These are phyloP conservation scores for Drosophila borborema DNA, from an alignment of 2,888 invertebrate genomes.

Conservation along the genomic window DNA sequence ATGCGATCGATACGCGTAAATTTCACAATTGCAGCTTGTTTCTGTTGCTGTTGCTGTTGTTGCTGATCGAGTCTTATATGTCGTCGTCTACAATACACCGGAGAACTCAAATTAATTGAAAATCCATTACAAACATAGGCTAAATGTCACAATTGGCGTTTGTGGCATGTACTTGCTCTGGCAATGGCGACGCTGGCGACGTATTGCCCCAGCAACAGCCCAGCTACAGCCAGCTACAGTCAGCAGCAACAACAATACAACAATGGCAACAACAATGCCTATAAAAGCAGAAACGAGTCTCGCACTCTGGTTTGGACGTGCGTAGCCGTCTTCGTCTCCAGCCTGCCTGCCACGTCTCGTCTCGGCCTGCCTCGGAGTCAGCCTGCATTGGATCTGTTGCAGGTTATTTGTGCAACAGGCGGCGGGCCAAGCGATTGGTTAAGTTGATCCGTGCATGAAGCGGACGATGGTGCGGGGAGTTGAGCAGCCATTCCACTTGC, in stretches of 20 bases:
- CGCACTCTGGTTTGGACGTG: constrained; percentile 76
- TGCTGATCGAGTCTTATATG: constrained; percentile 70
- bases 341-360: constrained; percentile 8
- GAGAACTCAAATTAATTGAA: constrained; percentile 83
- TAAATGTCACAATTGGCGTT: constrained; percentile 83
- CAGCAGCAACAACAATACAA: constrained; percentile 44
- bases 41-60: constrained; percentile 32
- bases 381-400: constrained; percentile 49
- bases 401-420: constrained; percentile 71
- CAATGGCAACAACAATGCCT: constrained; percentile 71
- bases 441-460: constrained; percentile 26
- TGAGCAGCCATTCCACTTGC: constrained; percentile 64
- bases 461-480: constrained; percentile 4
- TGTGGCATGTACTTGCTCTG: constrained; percentile 78
- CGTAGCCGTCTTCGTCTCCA: constrained; percentile 50
- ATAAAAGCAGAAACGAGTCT: constrained; percentile 76
- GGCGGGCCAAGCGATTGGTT: constrained; percentile 47
- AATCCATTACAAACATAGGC: constrained; percentile 81
- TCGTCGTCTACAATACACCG: constrained; percentile 79
- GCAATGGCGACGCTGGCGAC: constrained; percentile 67
- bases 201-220: constrained; percentile 65
- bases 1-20: constrained; percentile 70
- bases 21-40: constrained; percentile 71
- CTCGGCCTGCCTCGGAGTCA: background rate
- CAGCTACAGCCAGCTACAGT: constrained; percentile 46